These are phyloP conservation scores for Leptarthrus brevirostris DNA, from an alignment of 2,888 invertebrate genomes.

Conservation along the genomic window DNA sequence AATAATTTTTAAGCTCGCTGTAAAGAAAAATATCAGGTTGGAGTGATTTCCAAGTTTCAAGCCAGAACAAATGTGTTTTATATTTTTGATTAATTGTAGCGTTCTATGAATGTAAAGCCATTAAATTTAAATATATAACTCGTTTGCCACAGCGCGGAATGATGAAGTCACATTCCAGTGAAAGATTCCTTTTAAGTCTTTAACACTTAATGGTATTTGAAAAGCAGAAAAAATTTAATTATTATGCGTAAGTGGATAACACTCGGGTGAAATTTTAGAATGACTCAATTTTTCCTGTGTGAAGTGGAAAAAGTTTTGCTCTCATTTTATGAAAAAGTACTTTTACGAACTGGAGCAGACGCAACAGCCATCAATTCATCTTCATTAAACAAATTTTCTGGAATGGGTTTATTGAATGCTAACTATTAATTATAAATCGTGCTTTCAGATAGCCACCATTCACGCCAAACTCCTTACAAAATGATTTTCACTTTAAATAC, in stretches of 20 bases:
- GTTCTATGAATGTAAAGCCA: constrained; percentile 23
- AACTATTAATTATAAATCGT: constrained; percentile 11
- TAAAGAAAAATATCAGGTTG: neutral
- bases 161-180: constrained; percentile 29
- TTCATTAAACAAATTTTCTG: constrained; percentile 19
- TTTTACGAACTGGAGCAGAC: neutral
- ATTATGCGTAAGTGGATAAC: constrained; percentile 24
- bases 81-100: constrained; percentile 39
- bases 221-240: neutral
- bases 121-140: constrained; percentile 43
- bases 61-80: constrained; percentile 23
- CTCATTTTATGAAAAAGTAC: neutral
- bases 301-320: neutral
- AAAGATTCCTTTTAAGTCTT: constrained; percentile 17
- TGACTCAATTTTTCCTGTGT: constrained; percentile 28
- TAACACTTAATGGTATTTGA: constrained; percentile 7
- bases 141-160: constrained; percentile 22
- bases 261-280: constrained; percentile 12
- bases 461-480: no score
- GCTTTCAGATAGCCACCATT: neutral
- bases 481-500: no score
- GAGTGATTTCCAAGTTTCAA: constrained; percentile 1
- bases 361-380: constrained; percentile 5
- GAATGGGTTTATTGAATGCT: neutral
- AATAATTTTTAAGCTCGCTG: neutral